Percentiles rank a stretch among this genome's conserved stretches.
Evolutionary conservation across 2,888 invertebrate species (phyloP).

Genomic region (Troglohyphantes excavatus): DNA sequence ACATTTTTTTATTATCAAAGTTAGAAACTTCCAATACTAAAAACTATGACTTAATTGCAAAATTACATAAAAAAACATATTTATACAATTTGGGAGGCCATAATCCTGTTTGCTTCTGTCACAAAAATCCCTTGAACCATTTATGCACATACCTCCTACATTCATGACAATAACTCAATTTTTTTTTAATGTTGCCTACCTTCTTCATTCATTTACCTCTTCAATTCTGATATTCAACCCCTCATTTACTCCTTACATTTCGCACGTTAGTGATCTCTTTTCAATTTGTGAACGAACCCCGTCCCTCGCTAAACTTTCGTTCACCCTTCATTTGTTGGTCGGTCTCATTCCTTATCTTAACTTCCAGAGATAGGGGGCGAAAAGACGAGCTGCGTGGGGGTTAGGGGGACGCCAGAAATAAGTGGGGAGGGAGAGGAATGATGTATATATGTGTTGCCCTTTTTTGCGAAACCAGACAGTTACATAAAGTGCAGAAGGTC

Average conservation of each 20-base stretch:
- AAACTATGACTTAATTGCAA: too few species aligned
- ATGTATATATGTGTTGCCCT: background rate
- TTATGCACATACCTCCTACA: too few species aligned
- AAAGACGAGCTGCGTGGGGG: background rate
- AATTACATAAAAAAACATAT: too few species aligned
- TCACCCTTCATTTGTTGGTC: constrained; percentile 40
- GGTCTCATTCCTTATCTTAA: constrained; percentile 33
- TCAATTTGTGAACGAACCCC: background rate
- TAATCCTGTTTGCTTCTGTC: too few species aligned
- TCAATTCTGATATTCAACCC: background rate
- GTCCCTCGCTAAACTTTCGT: background rate
- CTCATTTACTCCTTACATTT: background rate
- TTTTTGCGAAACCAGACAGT: constrained; percentile 32
- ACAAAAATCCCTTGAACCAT: too few species aligned
- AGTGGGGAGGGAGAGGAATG: background rate
- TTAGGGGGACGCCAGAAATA: background rate
- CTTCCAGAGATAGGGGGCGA: background rate
- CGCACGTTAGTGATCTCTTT: too few species aligned
- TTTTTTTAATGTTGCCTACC: too few species aligned
- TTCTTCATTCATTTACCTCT: too few species aligned
- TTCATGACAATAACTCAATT: too few species aligned
- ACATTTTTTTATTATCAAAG: too few species aligned
- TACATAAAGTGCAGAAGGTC: constrained; percentile 12
- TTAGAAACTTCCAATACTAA: too few species aligned
- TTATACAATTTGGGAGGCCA: too few species aligned